These are phyloP conservation scores for Phrixothrix hirtus DNA, from an alignment of 2,888 invertebrate genomes.

Conservation along the genomic window DNA sequence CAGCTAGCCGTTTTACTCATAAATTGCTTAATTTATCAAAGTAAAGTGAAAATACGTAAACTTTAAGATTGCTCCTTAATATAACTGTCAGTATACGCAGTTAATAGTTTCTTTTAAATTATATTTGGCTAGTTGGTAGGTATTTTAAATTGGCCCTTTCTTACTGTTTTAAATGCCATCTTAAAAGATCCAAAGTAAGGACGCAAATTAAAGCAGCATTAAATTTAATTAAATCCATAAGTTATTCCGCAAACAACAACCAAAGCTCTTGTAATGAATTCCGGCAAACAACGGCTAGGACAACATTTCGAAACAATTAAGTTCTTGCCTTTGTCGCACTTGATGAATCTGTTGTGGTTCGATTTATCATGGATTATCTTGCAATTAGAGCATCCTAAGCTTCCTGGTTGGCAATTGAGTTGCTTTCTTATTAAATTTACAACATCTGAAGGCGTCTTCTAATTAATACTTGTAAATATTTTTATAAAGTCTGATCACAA, in stretches of 20 bases:
- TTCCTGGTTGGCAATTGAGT: slow-evolving; percentile 27
- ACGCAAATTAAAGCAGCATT: slow-evolving; percentile 36
- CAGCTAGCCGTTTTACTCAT: neutral
- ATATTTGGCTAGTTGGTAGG: too few relatives aligned
- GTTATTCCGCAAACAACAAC: slow-evolving; percentile 36
- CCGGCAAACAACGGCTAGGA: slow-evolving; percentile 34
- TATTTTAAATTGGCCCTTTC: too few relatives aligned
- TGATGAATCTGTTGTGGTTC: slow-evolving; percentile 46
- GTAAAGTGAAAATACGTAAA: too few relatives aligned
- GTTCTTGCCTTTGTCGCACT: slow-evolving; percentile 45
- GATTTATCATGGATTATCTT: slow-evolving; percentile 45
- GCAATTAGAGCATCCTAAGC: slow-evolving; percentile 35
- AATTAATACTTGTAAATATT: neutral
- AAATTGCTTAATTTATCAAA: neutral
- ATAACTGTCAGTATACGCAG: too few relatives aligned
- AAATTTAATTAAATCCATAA: slow-evolving; percentile 40
- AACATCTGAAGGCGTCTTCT: neutral
- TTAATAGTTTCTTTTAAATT: too few relatives aligned
- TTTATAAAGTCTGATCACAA: slow-evolving; percentile 3
- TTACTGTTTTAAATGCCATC: too few relatives aligned
- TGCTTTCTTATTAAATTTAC: slow-evolving; percentile 26
- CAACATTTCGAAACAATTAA: slow-evolving; percentile 45
- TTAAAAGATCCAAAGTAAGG: slow-evolving; percentile 19
- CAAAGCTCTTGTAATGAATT: slow-evolving; percentile 39
- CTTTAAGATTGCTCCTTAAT: too few relatives aligned